Evolutionary conservation across 2,888 invertebrate species (phyloP).

Genomic region (Patella depressa): DNA sequence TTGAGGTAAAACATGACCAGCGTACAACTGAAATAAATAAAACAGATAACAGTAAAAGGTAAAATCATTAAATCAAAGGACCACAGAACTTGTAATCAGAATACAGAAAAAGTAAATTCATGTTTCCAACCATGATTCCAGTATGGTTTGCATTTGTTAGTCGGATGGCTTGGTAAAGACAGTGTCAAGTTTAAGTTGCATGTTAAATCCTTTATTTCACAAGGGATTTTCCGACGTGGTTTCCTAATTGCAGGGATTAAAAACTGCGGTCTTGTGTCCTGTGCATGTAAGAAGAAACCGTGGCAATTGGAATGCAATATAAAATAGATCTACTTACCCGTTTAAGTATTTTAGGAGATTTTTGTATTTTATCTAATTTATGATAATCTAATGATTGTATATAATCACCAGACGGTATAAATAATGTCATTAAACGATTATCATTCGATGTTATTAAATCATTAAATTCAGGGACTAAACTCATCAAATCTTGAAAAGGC

Average conservation of each 20-base stretch:
- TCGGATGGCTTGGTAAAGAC: too few species aligned
- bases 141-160: too few species aligned
- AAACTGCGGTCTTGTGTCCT: too few species aligned
- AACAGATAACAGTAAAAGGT: not conserved
- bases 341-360: conserved; percentile 42
- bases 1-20: conserved; percentile 51
- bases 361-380: conserved; percentile 41
- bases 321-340: conserved; percentile 40
- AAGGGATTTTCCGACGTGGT: too few species aligned
- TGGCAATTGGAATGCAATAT: too few species aligned
- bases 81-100: not conserved
- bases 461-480: conserved; percentile 45
- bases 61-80: not conserved
- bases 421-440: conserved; percentile 49
- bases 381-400: conserved; percentile 39
- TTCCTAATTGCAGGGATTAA: too few species aligned
- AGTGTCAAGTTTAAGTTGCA: too few species aligned
- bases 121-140: too few species aligned
- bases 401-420: conserved; percentile 51
- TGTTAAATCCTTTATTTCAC: too few species aligned
- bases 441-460: conserved; percentile 37
- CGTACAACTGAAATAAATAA: conserved; percentile 45
- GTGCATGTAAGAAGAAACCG: too few species aligned
- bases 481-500: conserved; percentile 49
- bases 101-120: too few species aligned